These are phyloP conservation scores for Chloropsis cyanopogon DNA, from an alignment of 2,113 vertebrate species.

Conservation along the genomic window DNA sequence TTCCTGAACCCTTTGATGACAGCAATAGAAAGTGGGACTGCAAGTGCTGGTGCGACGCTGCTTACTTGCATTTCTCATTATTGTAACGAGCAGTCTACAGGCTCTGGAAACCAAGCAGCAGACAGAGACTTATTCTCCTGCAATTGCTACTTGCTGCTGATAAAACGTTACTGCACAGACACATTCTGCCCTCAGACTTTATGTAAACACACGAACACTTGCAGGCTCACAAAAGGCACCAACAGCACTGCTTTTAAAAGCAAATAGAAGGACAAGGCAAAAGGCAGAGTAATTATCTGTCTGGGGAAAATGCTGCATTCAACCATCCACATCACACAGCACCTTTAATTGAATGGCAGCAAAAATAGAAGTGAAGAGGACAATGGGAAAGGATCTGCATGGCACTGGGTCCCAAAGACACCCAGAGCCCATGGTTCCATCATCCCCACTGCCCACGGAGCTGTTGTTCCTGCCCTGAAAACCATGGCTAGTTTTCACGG, in stretches of 20 bases:
- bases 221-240: neutral
- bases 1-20: slow-evolving; percentile 53
- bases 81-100: neutral
- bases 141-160: neutral
- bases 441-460: neutral
- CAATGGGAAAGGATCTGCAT: neutral
- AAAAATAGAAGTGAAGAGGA: neutral
- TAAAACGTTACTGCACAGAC: neutral
- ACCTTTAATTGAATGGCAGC: neutral
- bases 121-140: neutral
- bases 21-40: slow-evolving; percentile 58
- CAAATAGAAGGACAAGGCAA: neutral
- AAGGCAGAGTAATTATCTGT: neutral
- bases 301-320: neutral
- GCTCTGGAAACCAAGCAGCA: neutral
- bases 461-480: neutral
- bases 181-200: neutral
- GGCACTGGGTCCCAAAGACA: neutral
- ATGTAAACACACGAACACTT: neutral
- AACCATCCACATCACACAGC: neutral
- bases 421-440: neutral
- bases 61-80: slow-evolving; percentile 26
- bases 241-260: neutral
- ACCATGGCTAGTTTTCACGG: neutral
- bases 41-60: neutral